A percentile compares a stretch with the other conserved stretches of the same genome.
Conservation (phyloP, 2,888 invertebrate species). For the Drosophila robusta region DNA sequence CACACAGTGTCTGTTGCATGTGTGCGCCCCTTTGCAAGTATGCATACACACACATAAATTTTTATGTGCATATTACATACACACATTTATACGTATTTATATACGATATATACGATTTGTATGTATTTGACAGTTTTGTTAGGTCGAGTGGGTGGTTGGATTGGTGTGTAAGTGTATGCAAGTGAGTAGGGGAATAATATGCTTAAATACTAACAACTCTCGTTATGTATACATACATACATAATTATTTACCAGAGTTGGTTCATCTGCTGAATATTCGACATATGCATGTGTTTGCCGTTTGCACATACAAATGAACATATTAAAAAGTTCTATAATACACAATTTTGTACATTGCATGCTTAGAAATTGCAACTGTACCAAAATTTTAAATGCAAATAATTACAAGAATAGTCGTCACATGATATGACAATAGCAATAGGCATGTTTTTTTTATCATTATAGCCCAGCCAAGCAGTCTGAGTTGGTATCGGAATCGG, state of each 20-base stretch:
- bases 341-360: not conserved
- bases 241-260: not conserved
- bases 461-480: constrained; percentile 32
- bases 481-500: constrained; percentile 37
- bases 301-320: not conserved
- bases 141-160: constrained; percentile 40
- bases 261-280: not conserved
- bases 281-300: not conserved
- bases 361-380: constrained; percentile 39
- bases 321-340: not conserved
- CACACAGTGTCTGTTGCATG: constrained; percentile 12
- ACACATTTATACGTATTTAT: not conserved
- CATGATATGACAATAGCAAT: no score
- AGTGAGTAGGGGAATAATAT: constrained; percentile 2
- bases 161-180: constrained; percentile 6
- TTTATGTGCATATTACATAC: not conserved
- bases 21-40: constrained; percentile 10
- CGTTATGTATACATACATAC: not conserved
- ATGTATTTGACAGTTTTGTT: constrained; percentile 35
- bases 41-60: constrained; percentile 2
- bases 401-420: constrained; percentile 35
- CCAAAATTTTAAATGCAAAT: constrained; percentile 38
- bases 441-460: constrained; percentile 1
- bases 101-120: constrained; percentile 15
- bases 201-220: constrained; percentile 14